Percentiles rank a stretch among this genome's conserved stretches.
phyloP scores from a whole-genome alignment of 1,140 invertebrate species.

The Leguminivora glycinivorella region DNA sequence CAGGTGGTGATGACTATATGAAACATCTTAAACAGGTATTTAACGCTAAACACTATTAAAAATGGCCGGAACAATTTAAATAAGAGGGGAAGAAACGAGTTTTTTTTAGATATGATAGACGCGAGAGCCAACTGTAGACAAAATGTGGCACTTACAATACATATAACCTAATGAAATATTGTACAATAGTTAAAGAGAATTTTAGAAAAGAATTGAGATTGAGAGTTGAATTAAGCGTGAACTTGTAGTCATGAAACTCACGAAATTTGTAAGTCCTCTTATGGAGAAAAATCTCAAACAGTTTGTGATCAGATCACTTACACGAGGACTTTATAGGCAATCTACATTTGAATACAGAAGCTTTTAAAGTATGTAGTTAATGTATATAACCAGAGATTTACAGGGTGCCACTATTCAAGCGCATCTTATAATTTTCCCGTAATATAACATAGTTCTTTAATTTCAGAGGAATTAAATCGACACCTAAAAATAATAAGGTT shows the following conservation, averaged over 20 bases:
- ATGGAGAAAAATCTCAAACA: not conserved
- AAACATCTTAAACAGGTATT: constrained; percentile 39
- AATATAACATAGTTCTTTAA: too few species aligned
- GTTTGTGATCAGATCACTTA: not conserved
- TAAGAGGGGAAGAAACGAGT: constrained; percentile 34
- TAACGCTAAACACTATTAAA: constrained; percentile 61
- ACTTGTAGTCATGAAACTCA: not conserved
- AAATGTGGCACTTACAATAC: constrained; percentile 15
- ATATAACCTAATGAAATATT: constrained; percentile 5
- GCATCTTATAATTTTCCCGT: too few species aligned
- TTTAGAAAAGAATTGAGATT: constrained; percentile 1
- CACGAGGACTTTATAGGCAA: not conserved
- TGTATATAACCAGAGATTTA: too few species aligned
- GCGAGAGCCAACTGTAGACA: constrained; percentile 23
- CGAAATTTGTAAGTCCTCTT: not conserved
- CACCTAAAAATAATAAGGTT: not conserved
- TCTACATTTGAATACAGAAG: not conserved
- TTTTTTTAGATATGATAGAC: constrained; percentile 14
- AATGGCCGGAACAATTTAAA: constrained; percentile 74
- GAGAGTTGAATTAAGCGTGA: not conserved
- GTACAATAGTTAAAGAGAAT: constrained; percentile 12
- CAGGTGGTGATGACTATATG: constrained; percentile 37
- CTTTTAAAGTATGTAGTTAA: too few species aligned
- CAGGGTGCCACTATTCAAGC: too few species aligned
- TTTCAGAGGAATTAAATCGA: not conserved